Percentiles rank a stretch among this genome's conserved stretches.
These are phyloP conservation scores for Leptopilina boulardi DNA, from an alignment of 1,140 invertebrate species.

Conservation along the genomic window DNA sequence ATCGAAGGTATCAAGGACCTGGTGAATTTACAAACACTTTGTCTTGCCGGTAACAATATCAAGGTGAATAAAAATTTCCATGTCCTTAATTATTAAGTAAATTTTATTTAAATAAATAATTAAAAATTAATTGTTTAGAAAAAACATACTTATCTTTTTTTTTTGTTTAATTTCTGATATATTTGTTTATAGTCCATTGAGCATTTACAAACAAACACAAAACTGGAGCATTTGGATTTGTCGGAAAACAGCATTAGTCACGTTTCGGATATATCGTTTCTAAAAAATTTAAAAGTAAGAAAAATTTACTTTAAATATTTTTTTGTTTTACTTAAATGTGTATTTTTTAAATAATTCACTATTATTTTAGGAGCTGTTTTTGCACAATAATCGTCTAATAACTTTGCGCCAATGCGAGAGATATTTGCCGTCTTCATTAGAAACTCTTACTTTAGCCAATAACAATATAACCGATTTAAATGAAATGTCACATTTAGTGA, in stretches of 20 bases:
- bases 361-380: conserved; percentile 84
- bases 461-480: conserved; percentile 92
- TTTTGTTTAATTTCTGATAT: conserved; percentile 14
- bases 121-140: no score
- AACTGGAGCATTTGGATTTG: conserved; percentile 89
- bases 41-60: conserved; percentile 84
- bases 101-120: conserved; percentile 19
- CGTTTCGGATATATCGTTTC: conserved; percentile 88
- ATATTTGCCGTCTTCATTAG: conserved; percentile 86
- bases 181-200: conserved; percentile 85
- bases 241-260: conserved; percentile 92
- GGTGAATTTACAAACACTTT: conserved; percentile 85
- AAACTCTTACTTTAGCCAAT: conserved; percentile 87
- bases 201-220: conserved; percentile 87
- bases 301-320: conserved; percentile 29
- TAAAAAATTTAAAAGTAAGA: conserved; percentile 86
- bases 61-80: conserved; percentile 74
- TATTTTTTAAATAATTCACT: not conserved
- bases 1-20: conserved; percentile 93
- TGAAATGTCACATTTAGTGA: conserved; percentile 88
- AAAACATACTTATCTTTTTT: not conserved
- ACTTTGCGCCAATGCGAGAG: conserved; percentile 88
- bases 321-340: not conserved
- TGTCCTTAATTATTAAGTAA: not conserved
- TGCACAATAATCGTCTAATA: conserved; percentile 91